phyloP scores from a whole-genome alignment of 2,113 vertebrate species.

The Bufo bufo region DNA sequence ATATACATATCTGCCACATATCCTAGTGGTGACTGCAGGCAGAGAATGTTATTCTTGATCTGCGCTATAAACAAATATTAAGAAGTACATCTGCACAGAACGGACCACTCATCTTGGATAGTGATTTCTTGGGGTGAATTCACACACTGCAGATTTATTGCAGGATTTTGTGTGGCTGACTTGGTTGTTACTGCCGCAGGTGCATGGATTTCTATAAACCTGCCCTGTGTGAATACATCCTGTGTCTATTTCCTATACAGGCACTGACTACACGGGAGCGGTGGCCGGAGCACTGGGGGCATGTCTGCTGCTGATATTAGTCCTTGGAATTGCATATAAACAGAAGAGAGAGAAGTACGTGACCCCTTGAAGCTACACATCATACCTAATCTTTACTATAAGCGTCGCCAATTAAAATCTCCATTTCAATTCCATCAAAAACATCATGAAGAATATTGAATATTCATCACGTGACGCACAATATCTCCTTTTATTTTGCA shows the following conservation, averaged over 20 bases:
- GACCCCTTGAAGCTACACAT: neutral
- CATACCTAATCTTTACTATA: neutral
- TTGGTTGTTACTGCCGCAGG: too few species aligned
- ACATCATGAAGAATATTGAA: neutral
- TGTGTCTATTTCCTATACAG: conserved; percentile 59
- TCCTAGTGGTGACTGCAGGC: too few species aligned
- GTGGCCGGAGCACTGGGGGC: conserved; percentile 62
- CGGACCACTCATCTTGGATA: too few species aligned
- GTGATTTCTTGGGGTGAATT: too few species aligned
- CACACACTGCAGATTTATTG: too few species aligned
- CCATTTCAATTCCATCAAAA: neutral
- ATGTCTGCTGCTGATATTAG: conserved; percentile 64
- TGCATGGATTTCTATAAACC: too few species aligned
- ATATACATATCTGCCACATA: too few species aligned
- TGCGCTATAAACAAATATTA: too few species aligned
- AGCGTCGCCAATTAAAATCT: too few species aligned
- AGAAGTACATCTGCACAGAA: too few species aligned
- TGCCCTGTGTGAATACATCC: neutral
- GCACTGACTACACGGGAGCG: conserved; percentile 64
- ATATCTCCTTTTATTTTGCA: conserved; percentile 42
- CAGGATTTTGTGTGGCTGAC: too few species aligned
- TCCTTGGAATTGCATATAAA: conserved; percentile 62
- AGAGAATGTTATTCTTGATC: too few species aligned
- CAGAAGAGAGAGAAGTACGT: conserved; percentile 71
- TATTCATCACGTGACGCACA: neutral